Evolutionary conservation across 2,888 invertebrate genomes (phyloP).

Genomic region (Cecidostiba fungosa): DNA sequence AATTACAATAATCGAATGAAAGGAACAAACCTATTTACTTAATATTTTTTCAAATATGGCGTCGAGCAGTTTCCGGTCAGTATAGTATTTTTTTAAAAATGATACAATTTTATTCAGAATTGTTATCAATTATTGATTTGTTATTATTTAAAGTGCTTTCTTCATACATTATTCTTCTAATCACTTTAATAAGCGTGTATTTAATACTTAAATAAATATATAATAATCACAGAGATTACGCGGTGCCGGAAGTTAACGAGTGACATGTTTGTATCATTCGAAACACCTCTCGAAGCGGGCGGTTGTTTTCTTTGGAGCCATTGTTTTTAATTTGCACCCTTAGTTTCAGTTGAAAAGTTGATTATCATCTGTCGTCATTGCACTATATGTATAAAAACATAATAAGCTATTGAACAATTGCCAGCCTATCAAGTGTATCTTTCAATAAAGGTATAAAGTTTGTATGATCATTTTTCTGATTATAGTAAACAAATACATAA

Average conservation of each 20-base stretch:
- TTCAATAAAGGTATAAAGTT: neutral
- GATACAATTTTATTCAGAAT: neutral
- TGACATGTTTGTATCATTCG: neutral
- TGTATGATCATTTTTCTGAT: neutral
- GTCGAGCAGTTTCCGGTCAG: neutral
- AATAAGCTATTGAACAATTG: neutral
- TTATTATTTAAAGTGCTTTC: neutral
- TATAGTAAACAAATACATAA: neutral
- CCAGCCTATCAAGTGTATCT: neutral
- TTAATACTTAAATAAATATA: too few species aligned
- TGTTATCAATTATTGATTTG: neutral
- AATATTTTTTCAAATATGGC: neutral
- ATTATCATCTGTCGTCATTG: neutral
- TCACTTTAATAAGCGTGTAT: too few species aligned
- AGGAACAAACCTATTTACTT: neutral
- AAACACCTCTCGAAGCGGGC: neutral
- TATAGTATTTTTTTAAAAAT: neutral
- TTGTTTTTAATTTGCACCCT: too few species aligned
- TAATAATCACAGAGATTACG: too few species aligned
- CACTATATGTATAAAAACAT: neutral
- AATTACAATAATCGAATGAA: neutral
- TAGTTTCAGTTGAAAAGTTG: too few species aligned
- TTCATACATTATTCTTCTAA: neutral
- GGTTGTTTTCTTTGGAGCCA: neutral
- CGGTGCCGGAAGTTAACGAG: neutral